A percentile compares a stretch with the other conserved stretches of the same genome.
These are phyloP conservation scores for Larimichthys crocea DNA, from an alignment of 2,113 vertebrate genomes.

Conservation along the genomic window DNA sequence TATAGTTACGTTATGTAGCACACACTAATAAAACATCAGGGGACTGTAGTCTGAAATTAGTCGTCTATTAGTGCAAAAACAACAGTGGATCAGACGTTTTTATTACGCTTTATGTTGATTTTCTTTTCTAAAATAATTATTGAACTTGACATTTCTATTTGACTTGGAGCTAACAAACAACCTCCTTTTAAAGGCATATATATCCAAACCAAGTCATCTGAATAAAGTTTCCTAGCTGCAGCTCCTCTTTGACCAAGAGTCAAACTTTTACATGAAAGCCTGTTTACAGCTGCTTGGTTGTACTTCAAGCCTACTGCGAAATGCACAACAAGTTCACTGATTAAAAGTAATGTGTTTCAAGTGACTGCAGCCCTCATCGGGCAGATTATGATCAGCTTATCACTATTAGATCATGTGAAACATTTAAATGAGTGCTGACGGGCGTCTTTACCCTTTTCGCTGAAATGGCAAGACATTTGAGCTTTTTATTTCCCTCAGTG, in stretches of 20 bases:
- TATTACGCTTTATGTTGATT: background rate
- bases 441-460: conserved; percentile 77
- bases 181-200: background rate
- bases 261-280: background rate
- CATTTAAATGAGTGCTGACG: conserved; percentile 71
- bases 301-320: background rate
- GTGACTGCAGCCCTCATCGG: background rate
- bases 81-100: background rate
- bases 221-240: background rate
- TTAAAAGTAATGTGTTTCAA: background rate
- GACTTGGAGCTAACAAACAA: background rate
- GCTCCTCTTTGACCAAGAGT: background rate
- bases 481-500: conserved; percentile 74
- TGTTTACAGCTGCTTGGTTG: background rate
- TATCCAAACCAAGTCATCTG: background rate
- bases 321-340: background rate
- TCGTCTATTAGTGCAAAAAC: background rate
- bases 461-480: conserved; percentile 82
- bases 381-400: conserved; percentile 38
- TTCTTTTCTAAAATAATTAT: background rate
- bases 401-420: conserved; percentile 58
- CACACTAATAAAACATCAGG: background rate
- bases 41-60: background rate
- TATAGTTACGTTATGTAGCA: background rate
- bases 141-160: background rate